These are phyloP conservation scores for Drosophila bunnanda DNA, from an alignment of 2,888 invertebrate species.

Conservation along the genomic window DNA sequence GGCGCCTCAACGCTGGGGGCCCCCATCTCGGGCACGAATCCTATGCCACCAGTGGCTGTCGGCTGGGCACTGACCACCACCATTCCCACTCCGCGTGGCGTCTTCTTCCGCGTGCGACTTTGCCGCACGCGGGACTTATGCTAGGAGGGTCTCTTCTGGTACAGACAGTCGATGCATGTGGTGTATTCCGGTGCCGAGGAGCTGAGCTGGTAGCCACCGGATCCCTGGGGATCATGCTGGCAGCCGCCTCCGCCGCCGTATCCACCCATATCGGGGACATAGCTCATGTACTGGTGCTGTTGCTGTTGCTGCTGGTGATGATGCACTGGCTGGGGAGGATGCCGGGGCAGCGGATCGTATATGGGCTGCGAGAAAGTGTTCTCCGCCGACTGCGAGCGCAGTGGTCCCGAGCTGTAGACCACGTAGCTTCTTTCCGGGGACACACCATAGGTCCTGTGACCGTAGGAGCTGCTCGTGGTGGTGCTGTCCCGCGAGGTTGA, in stretches of 20 bases:
- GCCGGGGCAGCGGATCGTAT: slow-evolving; percentile 85
- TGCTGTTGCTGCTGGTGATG: slow-evolving; percentile 17
- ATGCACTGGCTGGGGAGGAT: slow-evolving; percentile 38
- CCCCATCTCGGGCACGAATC: slow-evolving; percentile 62
- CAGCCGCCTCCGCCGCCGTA: slow-evolving; percentile 52
- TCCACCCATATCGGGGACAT: slow-evolving; percentile 57
- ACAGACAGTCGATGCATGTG: slow-evolving; percentile 90
- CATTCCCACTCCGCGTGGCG: slow-evolving; percentile 83
- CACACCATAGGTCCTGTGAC: slow-evolving; percentile 74
- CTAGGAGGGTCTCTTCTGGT: slow-evolving; percentile 88
- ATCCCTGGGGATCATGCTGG: slow-evolving; percentile 61
- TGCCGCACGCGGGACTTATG: slow-evolving; percentile 87
- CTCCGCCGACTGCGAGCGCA: slow-evolving; percentile 84
- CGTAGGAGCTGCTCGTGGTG: slow-evolving; percentile 77
- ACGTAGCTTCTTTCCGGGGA: slow-evolving; percentile 84
- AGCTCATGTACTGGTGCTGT: slow-evolving; percentile 48
- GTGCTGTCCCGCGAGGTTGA: slow-evolving; percentile 84
- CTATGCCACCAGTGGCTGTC: slow-evolving; percentile 56
- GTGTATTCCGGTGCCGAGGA: slow-evolving; percentile 87
- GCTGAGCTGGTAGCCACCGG: slow-evolving; percentile 74
- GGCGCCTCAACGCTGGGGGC: slow-evolving; percentile 53
- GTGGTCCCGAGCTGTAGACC: slow-evolving; percentile 80
- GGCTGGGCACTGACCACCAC: slow-evolving; percentile 69
- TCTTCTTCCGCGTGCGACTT: slow-evolving; percentile 87
- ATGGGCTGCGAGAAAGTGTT: slow-evolving; percentile 83